Conservation (phyloP, 2,797 vertebrate species). For the Gymnocypris eckloni region DNA sequence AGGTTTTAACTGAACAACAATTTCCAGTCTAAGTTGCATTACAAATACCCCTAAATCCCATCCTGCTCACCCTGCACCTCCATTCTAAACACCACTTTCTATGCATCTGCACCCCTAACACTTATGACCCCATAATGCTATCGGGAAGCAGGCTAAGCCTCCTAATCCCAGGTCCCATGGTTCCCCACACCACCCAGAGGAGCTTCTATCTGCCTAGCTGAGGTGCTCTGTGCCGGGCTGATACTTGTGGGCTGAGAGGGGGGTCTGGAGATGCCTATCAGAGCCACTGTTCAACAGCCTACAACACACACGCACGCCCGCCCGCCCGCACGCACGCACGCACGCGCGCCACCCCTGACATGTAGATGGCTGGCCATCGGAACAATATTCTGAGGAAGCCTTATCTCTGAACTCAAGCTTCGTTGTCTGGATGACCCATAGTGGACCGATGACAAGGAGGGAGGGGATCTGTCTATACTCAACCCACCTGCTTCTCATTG, state of each 20-base stretch:
- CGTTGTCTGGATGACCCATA: conserved; percentile 75
- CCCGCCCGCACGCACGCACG: conserved; percentile 53
- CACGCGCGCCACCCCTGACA: conserved; percentile 59
- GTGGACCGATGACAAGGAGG: conserved; percentile 65
- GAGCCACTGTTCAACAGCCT: conserved; percentile 48
- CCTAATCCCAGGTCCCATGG: conserved; percentile 68
- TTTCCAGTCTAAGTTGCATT: conserved; percentile 6
- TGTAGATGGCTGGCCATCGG: conserved; percentile 71
- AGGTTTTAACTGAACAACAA: conserved; percentile 7
- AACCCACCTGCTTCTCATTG: conserved; percentile 41
- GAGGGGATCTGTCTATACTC: conserved; percentile 44
- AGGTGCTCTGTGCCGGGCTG: conserved; percentile 77
- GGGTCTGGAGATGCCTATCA: conserved; percentile 62
- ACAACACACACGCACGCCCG: conserved; percentile 37
- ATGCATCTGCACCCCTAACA: conserved; percentile 51
- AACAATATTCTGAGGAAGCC: conserved; percentile 74
- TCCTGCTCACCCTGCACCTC: conserved; percentile 24
- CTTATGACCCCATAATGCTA: conserved; percentile 75
- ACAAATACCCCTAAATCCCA: conserved; percentile 26
- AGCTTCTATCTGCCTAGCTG: conserved; percentile 77
- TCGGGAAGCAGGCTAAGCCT: conserved; percentile 73
- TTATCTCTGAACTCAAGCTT: conserved; percentile 80
- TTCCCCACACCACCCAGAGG: conserved; percentile 65
- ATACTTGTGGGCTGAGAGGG: conserved; percentile 71
- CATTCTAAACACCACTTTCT: conserved; percentile 36